phyloP scores from a whole-genome alignment of 1,140 invertebrate genomes.

The Ceratosolen fusciceps region DNA sequence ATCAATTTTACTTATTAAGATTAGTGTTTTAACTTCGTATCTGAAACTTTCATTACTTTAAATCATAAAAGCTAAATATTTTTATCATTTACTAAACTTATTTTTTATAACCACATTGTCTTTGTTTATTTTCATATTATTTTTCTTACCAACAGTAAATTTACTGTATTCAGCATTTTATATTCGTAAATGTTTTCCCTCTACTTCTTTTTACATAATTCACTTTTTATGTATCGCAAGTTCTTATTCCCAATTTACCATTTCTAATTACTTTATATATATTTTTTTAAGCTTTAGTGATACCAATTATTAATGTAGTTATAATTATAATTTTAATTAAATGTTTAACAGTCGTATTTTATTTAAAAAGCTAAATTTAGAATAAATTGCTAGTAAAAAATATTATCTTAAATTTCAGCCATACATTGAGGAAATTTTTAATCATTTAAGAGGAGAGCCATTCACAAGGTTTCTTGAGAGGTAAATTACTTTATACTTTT shows the following conservation, averaged over 20 bases:
- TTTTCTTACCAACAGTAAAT: background rate
- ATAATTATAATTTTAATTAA: background rate
- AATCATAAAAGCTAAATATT: background rate
- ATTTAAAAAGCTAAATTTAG: too few species aligned
- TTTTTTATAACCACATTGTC: background rate
- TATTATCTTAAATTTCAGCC: conserved; percentile 76
- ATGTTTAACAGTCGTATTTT: too few species aligned
- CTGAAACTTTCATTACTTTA: background rate
- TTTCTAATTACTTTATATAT: background rate
- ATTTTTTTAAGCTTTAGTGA: background rate
- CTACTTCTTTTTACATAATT: too few species aligned
- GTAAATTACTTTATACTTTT: conserved; percentile 73
- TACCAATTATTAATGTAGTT: background rate
- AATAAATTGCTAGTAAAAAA: background rate
- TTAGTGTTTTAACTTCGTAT: background rate
- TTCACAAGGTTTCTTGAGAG: conserved; percentile 98
- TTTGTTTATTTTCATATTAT: background rate
- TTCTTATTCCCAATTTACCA: too few species aligned
- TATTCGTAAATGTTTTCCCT: too few species aligned
- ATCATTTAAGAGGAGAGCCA: conserved; percentile 94
- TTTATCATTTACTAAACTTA: background rate
- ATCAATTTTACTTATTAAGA: background rate
- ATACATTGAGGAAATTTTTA: conserved; percentile 99
- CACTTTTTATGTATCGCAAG: background rate
- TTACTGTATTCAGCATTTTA: too few species aligned